Evolutionary conservation across 2,888 invertebrate species (phyloP).

Genomic region (Aspidiotus destructor): DNA sequence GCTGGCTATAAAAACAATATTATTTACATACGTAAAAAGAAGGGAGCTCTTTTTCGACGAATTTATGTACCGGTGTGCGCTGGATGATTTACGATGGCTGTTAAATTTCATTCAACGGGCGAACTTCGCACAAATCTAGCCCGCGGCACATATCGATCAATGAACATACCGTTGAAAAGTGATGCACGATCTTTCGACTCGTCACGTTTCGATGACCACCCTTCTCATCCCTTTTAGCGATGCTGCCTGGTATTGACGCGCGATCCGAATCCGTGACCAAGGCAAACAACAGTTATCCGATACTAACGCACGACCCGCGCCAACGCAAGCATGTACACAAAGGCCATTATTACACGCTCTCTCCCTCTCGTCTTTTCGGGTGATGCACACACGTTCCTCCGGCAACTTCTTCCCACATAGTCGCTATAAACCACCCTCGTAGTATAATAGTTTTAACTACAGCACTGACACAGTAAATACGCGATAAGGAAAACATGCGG

Average conservation of each 20-base stretch:
- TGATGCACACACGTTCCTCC: too few relatives aligned
- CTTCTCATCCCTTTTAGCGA: not conserved
- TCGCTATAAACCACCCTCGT: too few relatives aligned
- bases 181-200: not conserved
- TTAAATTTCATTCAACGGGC: too few relatives aligned
- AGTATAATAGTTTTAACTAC: too few relatives aligned
- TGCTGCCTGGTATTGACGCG: not conserved
- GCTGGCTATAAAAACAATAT: too few relatives aligned
- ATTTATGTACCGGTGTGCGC: too few relatives aligned
- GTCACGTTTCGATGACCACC: conserved; percentile 18
- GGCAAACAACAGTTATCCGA: not conserved
- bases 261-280: conserved; percentile 19
- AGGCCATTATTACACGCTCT: conserved; percentile 2
- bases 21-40: too few relatives aligned
- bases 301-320: not conserved
- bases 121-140: not conserved
- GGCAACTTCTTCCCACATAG: too few relatives aligned
- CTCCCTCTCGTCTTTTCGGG: not conserved
- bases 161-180: not conserved
- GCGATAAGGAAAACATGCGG: too few relatives aligned
- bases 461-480: too few relatives aligned
- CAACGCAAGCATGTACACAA: not conserved
- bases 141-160: not conserved
- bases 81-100: too few relatives aligned
- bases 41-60: too few relatives aligned